Evolutionary conservation across 1,140 invertebrate genomes (phyloP).

Genomic region (Ostrea edulis): DNA sequence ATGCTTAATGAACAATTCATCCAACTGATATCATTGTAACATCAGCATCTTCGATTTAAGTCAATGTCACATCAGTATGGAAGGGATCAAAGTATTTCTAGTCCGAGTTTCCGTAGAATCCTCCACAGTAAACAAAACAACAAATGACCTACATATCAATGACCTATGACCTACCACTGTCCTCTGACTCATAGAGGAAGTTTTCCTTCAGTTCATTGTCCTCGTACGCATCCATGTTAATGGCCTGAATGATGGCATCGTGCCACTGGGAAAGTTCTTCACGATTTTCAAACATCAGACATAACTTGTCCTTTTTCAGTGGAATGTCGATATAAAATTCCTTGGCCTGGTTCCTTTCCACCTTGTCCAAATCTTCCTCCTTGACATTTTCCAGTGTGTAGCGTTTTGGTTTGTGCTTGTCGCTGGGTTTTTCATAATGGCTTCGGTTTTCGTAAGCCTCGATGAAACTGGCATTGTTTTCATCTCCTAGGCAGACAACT

Average conservation of each 20-base stretch:
- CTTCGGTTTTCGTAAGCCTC: background rate
- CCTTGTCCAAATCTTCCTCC: background rate
- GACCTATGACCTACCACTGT: background rate
- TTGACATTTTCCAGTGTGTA: slow-evolving; percentile 7
- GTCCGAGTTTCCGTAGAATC: too few species aligned
- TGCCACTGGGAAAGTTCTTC: background rate
- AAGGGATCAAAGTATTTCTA: too few species aligned
- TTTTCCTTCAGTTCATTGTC: slow-evolving; percentile 37
- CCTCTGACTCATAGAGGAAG: slow-evolving; percentile 18
- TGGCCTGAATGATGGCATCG: slow-evolving; percentile 3
- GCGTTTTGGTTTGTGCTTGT: slow-evolving; percentile 18
- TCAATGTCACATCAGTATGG: too few species aligned
- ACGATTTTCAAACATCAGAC: slow-evolving; percentile 1
- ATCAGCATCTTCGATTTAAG: too few species aligned
- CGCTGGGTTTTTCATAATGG: slow-evolving; percentile 6
- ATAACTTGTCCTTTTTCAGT: slow-evolving; percentile 28
- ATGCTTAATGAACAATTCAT: too few species aligned
- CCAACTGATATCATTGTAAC: too few species aligned
- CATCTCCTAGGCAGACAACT: slow-evolving; percentile 5
- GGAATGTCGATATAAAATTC: slow-evolving; percentile 25
- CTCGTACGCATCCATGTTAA: background rate
- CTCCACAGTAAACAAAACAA: too few species aligned
- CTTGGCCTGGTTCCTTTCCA: slow-evolving; percentile 14
- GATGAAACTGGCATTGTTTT: background rate
- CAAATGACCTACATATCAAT: background rate